These are phyloP conservation scores for Temnothorax ravouxi DNA, from an alignment of 2,888 invertebrate genomes.

Conservation along the genomic window DNA sequence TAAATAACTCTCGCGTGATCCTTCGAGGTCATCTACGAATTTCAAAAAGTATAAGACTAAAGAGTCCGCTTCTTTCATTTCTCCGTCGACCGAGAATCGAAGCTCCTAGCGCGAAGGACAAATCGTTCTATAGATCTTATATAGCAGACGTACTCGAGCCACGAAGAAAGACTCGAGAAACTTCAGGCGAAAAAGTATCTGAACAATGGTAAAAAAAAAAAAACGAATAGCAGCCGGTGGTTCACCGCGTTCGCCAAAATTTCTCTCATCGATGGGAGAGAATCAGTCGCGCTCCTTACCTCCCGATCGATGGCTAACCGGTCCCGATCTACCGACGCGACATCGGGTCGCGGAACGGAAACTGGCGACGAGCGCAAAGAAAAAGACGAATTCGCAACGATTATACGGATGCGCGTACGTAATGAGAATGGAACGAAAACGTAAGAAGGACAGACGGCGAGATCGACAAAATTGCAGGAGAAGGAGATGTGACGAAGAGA, in stretches of 20 bases:
- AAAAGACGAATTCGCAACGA: constrained; percentile 52
- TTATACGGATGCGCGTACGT: constrained; percentile 55
- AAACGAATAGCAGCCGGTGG: constrained; percentile 25
- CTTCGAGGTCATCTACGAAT: constrained; percentile 44
- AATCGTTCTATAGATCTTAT: constrained; percentile 64
- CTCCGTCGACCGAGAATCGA: constrained; percentile 68
- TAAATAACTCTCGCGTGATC: constrained; percentile 46
- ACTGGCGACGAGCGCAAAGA: constrained; percentile 36
- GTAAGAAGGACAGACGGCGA: constrained; percentile 58
- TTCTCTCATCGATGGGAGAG: constrained; percentile 41
- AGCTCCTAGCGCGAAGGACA: constrained; percentile 69
- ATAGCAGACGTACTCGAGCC: constrained; percentile 52
- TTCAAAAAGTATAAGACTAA: constrained; percentile 14
- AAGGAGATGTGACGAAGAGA: constrained; percentile 14
- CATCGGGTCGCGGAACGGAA: constrained; percentile 17
- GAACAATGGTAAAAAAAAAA: background rate
- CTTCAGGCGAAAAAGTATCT: constrained; percentile 5
- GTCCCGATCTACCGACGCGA: constrained; percentile 44
- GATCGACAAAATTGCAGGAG: constrained; percentile 36
- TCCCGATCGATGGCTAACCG: constrained; percentile 52
- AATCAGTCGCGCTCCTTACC: constrained; percentile 31
- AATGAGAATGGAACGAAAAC: constrained; percentile 40
- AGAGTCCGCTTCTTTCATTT: constrained; percentile 65
- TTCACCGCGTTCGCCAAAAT: constrained; percentile 41
- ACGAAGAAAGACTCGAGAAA: constrained; percentile 29